phyloP scores from a whole-genome alignment of 2,888 invertebrate species.

The Chesias legatella region DNA sequence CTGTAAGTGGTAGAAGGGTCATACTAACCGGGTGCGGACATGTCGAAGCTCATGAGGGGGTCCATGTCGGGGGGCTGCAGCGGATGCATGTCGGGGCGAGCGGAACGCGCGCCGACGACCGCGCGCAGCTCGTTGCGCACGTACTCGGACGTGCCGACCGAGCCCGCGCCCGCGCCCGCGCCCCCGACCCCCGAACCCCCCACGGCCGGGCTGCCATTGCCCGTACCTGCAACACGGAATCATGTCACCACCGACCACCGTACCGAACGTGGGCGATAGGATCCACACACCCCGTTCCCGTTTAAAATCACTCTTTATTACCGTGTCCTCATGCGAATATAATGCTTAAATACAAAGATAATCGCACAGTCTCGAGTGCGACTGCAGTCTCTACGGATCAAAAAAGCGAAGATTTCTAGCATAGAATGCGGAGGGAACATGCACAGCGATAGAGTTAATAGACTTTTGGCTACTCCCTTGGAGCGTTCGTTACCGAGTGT shows the following conservation, averaged over 20 bases:
- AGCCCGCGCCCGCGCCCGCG: slow-evolving; percentile 58
- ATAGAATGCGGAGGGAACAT: slow-evolving; percentile 28
- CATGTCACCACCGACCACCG: slow-evolving; percentile 1
- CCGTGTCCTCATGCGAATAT: slow-evolving; percentile 23
- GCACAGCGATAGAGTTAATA: slow-evolving; percentile 29
- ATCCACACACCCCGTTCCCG: neutral
- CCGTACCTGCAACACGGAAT: slow-evolving; percentile 36
- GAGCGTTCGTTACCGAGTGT: slow-evolving; percentile 3
- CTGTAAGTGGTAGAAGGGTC: slow-evolving; percentile 13
- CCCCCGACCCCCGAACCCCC: slow-evolving; percentile 27
- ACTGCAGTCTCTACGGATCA: slow-evolving; percentile 26
- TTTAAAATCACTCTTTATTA: slow-evolving; percentile 16
- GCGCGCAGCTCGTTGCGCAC: slow-evolving; percentile 95
- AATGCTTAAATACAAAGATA: slow-evolving; percentile 26
- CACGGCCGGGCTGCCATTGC: slow-evolving; percentile 40
- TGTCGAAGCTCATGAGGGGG: slow-evolving; percentile 85
- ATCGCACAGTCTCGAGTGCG: slow-evolving; percentile 23
- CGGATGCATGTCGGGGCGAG: slow-evolving; percentile 73
- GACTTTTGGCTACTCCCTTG: slow-evolving; percentile 9
- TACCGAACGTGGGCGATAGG: neutral
- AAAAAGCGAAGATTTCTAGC: slow-evolving; percentile 30
- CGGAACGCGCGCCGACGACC: slow-evolving; percentile 91
- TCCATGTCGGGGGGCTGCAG: slow-evolving; percentile 84
- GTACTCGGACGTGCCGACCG: slow-evolving; percentile 89
- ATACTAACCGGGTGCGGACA: slow-evolving; percentile 81